These are phyloP conservation scores for Dolomedes plantarius DNA, from an alignment of 2,888 invertebrate species.

Conservation along the genomic window DNA sequence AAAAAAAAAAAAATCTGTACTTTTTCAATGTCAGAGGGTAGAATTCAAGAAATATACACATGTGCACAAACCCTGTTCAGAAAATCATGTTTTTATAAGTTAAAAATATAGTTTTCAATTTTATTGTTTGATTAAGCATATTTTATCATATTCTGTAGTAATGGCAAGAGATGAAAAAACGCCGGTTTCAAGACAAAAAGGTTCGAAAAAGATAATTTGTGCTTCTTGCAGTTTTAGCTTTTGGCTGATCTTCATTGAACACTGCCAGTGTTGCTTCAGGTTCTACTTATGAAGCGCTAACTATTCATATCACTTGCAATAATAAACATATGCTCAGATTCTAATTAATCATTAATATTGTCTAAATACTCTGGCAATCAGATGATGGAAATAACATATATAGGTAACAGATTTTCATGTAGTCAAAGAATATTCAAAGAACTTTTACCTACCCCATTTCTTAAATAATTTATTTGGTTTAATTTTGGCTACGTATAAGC, in stretches of 20 bases:
- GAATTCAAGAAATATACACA: no score
- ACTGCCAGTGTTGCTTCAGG: not conserved
- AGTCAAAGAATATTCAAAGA: not conserved
- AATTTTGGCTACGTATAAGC: no score
- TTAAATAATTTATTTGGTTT: no score
- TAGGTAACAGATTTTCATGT: not conserved
- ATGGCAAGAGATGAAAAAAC: slow-evolving; percentile 51
- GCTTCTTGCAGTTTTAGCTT: slow-evolving; percentile 21
- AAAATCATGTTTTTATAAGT: not conserved
- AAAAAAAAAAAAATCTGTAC: no score
- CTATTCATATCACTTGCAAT: slow-evolving; percentile 3
- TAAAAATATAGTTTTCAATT: not conserved
- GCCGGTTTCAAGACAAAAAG: slow-evolving; percentile 39
- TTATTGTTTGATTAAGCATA: not conserved
- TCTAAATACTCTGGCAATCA: not conserved
- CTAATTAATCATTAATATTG: slow-evolving; percentile 8
- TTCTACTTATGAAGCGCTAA: slow-evolving; percentile 21
- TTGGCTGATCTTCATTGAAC: slow-evolving; percentile 16
- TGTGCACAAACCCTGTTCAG: no score
- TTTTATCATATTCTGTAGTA: slow-evolving; percentile 46
- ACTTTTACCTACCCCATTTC: no score
- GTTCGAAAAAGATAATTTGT: slow-evolving; percentile 44
- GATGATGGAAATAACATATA: not conserved
- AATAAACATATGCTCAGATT: slow-evolving; percentile 19
- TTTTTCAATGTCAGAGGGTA: no score